Evolutionary conservation across 92 coral and sea anemone species (phyloP).

Genomic region (Parazoanthus swiftii): DNA sequence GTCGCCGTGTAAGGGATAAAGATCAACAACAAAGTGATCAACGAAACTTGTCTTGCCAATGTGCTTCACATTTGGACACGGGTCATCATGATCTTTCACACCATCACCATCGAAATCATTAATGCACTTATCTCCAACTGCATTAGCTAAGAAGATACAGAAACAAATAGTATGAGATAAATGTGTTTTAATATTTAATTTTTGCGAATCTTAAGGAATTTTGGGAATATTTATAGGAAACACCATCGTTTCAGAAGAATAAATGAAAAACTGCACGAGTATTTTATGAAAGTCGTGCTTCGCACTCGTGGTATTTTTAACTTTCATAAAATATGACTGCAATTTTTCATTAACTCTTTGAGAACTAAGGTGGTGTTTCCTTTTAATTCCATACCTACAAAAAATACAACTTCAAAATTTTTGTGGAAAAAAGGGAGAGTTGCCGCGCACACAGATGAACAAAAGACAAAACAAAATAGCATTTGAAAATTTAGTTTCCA

Average conservation of each 20-base stretch:
- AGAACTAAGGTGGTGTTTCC: too few relatives aligned
- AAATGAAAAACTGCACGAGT: too few relatives aligned
- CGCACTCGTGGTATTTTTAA: too few relatives aligned
- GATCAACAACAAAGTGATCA: constrained; percentile 79
- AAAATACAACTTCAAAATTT: too few relatives aligned
- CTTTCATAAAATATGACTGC: too few relatives aligned
- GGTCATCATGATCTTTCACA: constrained; percentile 73
- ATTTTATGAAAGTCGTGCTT: too few relatives aligned
- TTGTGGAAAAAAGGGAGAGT: too few relatives aligned
- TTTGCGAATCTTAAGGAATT: not conserved
- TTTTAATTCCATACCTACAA: too few relatives aligned
- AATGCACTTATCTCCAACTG: constrained; percentile 86
- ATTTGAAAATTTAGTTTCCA: not conserved
- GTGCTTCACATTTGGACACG: constrained; percentile 83
- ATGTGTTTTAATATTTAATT: not conserved
- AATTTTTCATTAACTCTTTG: too few relatives aligned
- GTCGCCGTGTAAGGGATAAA: constrained; percentile 68
- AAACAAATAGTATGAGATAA: not conserved
- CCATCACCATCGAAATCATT: constrained; percentile 95
- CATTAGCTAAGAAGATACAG: constrained; percentile 53
- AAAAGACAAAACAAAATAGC: not conserved
- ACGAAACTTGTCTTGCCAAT: constrained; percentile 83
- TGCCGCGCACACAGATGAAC: too few relatives aligned
- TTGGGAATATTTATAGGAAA: too few relatives aligned
- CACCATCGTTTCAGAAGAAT: too few relatives aligned